phyloP scores from a whole-genome alignment of 2,797 vertebrate species.

The Acanthopagrus latus region DNA sequence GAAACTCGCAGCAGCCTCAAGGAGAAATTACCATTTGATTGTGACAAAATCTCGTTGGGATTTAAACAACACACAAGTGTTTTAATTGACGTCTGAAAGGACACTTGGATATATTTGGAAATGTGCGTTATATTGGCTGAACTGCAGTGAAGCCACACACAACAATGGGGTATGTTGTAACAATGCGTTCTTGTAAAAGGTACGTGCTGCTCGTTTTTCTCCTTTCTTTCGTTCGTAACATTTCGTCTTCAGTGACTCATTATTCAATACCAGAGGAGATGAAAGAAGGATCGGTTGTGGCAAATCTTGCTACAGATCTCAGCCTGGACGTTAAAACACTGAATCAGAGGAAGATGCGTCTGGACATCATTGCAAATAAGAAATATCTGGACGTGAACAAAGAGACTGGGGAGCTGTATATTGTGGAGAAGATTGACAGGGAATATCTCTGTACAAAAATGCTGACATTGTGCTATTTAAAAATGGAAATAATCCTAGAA shows the following conservation, averaged over 20 bases:
- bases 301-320: constrained; percentile 80
- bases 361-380: constrained; percentile 52
- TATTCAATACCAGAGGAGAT: constrained; percentile 76
- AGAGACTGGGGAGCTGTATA: constrained; percentile 44
- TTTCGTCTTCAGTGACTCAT: background rate
- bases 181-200: background rate
- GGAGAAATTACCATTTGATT: no score
- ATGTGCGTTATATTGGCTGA: no score
- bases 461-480: background rate
- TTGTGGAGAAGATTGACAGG: background rate
- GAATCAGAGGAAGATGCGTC: constrained; percentile 56
- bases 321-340: constrained; percentile 70
- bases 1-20: no score
- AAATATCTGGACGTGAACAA: constrained; percentile 63
- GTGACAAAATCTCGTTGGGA: no score
- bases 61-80: no score
- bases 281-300: constrained; percentile 76
- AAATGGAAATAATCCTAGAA: background rate
- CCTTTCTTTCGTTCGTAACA: background rate
- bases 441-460: background rate
- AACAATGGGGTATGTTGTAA: background rate
- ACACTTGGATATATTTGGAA: no score
- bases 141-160: background rate
- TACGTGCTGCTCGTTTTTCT: background rate
- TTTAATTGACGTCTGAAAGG: no score